Percentiles rank a stretch among this genome's conserved stretches.
Conservation (phyloP, 92 coral and sea anemone species). For the Umimayanthus chanpuru region DNA sequence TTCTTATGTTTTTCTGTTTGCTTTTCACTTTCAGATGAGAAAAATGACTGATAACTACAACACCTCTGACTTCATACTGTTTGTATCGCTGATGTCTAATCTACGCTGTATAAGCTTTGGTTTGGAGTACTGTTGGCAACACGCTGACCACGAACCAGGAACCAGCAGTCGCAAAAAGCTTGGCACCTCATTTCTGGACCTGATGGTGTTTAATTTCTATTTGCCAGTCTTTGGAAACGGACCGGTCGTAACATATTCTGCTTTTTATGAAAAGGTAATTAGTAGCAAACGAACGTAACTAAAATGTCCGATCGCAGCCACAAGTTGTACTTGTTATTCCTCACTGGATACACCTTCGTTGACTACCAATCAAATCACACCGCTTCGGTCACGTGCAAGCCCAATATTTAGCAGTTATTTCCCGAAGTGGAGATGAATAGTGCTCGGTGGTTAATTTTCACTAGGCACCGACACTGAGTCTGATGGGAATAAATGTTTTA, state of each 20-base stretch:
- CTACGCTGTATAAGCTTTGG: conserved; percentile 90
- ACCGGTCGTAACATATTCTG: conserved; percentile 80
- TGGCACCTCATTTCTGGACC: conserved; percentile 66
- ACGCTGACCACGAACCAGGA: conserved; percentile 24
- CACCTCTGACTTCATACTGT: conserved; percentile 71
- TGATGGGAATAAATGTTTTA: no score
- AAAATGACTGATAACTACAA: conserved; percentile 52
- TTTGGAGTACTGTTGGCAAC: conserved; percentile 77
- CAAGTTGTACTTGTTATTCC: no score
- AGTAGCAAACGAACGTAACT: no score
- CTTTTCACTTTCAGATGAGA: conserved; percentile 56
- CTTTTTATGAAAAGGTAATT: conserved; percentile 81
- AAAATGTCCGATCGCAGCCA: no score
- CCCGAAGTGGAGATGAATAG: no score
- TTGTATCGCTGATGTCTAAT: conserved; percentile 78
- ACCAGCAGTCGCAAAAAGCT: conserved; percentile 42
- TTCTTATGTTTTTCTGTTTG: no score
- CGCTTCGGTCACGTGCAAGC: no score
- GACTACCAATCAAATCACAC: no score
- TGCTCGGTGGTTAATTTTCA: no score
- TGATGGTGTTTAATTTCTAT: conserved; percentile 84
- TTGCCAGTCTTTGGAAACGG: conserved; percentile 94
- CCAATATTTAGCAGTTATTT: no score
- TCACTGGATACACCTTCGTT: no score
- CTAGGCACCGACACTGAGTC: no score